Conservation (phyloP, 1,140 invertebrate genomes). For the Formica selysi region DNA sequence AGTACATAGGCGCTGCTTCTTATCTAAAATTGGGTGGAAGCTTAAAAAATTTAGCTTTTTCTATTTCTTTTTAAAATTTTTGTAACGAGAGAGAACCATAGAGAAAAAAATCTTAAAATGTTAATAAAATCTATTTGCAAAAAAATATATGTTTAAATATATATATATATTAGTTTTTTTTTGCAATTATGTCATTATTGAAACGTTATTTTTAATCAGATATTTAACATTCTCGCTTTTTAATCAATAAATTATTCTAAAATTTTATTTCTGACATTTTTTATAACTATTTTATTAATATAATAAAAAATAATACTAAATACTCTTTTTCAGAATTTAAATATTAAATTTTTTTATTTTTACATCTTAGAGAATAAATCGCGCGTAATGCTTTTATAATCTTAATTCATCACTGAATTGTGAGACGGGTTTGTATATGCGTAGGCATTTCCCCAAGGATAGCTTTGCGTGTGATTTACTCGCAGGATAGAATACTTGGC, state of each 20-base stretch:
- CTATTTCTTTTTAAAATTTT: neutral
- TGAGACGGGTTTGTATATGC: conserved; percentile 6
- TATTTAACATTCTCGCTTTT: neutral
- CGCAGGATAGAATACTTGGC: conserved; percentile 22
- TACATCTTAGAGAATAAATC: neutral
- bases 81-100: neutral
- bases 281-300: neutral
- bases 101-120: neutral
- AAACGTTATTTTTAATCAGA: neutral
- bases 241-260: neutral
- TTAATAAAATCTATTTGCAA: neutral
- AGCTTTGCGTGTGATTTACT: conserved; percentile 43
- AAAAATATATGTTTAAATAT: no score
- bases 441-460: conserved; percentile 24
- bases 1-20: neutral
- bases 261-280: neutral
- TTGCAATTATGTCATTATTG: neutral
- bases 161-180: neutral
- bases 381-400: neutral
- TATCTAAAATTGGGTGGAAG: neutral
- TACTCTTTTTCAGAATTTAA: neutral
- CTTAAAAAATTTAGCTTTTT: conserved; percentile 12
- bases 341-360: neutral
- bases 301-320: conserved; percentile 19
- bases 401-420: neutral